Percentiles rank a stretch among this genome's conserved stretches.
These are phyloP conservation scores for Parasteatoda lunata DNA, from an alignment of 2,888 invertebrate genomes.

Conservation along the genomic window DNA sequence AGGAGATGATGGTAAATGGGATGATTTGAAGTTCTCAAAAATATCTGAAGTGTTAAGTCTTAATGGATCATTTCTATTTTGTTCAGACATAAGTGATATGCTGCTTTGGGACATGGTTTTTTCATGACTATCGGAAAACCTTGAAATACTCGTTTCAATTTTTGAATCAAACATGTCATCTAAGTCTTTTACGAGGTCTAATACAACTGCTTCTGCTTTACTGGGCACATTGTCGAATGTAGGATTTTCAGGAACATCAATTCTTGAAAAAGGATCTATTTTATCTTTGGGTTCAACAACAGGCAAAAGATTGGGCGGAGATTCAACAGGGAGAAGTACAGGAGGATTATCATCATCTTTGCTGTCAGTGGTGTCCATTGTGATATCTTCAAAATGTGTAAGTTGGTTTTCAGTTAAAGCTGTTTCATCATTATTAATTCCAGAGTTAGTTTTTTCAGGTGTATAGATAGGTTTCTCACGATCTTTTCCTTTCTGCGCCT, in stretches of 20 bases:
- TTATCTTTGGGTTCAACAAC: conserved; percentile 40
- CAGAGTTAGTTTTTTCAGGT: conserved; percentile 27
- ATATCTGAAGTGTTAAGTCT: background rate
- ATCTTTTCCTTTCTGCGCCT: conserved; percentile 3
- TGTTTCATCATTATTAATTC: conserved; percentile 47
- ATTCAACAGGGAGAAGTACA: conserved; percentile 48
- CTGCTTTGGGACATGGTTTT: background rate
- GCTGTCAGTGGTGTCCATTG: conserved; percentile 60
- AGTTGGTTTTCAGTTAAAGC: conserved; percentile 51
- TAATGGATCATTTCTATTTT: background rate
- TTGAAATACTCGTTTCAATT: background rate
- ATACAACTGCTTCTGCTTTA: background rate
- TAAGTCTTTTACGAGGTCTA: background rate
- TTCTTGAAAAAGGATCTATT: conserved; percentile 17
- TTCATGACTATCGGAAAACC: background rate
- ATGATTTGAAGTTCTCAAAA: conserved; percentile 3
- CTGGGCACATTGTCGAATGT: background rate
- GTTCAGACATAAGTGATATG: background rate
- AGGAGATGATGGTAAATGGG: background rate
- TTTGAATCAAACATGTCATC: conserved; percentile 1
- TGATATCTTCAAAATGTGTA: conserved; percentile 66
- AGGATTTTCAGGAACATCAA: conserved; percentile 31
- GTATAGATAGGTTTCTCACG: conserved; percentile 18
- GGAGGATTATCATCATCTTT: conserved; percentile 67
- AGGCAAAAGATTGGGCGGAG: conserved; percentile 42